Evolutionary conservation across 2,797 vertebrate species (phyloP), one percentile per base, ranked within the genome.

Genomic region (Phyllotis vaccarum): DNA sequence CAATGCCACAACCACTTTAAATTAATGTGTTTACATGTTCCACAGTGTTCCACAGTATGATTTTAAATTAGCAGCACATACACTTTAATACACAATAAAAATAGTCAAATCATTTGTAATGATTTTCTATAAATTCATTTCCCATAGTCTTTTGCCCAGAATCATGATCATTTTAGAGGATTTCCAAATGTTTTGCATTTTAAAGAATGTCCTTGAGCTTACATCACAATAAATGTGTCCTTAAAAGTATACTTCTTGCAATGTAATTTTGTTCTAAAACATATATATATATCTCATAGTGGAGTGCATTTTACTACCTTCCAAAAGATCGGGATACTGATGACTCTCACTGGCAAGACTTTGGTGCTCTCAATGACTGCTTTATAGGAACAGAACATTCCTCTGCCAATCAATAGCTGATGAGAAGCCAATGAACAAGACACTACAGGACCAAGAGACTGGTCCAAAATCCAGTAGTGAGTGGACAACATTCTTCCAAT

Each of bases 171-270:
- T 29, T 81, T 94, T 95, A 85, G 34, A 58, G 43, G 4, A 7
- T 86, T 92, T 95, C 62, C 66, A 83, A 93, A 87, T 92, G 12
- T 91, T 89, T 87, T 89, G 6, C 74, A 40, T 86, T 94, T 74
- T 34, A 78, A 86, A 87, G 1, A 81, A 6, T 75, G 34, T 82
- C 75, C 29, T 62, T 92, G 66, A 94, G 49, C 64, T 75, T 83
- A 29, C 2, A 54, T 10, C 79, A 89, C 76, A 91, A 86, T 91
- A 46, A 81, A 27, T 86, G 70, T 66, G 88, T n/a, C 21, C 27
- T 54, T 85, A 88, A 79, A 31, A 60, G 9, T 70, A 88, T 54
- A 80, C 14, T 62, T 86, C n/a, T 89, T 87, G 10, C 27, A 66
- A 10, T 91, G n/a, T 74, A 66, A 89, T 82, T 62, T 86, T 14